These are phyloP conservation scores for Centropristis striata DNA, from an alignment of 2,113 vertebrate species.

Conservation along the genomic window DNA sequence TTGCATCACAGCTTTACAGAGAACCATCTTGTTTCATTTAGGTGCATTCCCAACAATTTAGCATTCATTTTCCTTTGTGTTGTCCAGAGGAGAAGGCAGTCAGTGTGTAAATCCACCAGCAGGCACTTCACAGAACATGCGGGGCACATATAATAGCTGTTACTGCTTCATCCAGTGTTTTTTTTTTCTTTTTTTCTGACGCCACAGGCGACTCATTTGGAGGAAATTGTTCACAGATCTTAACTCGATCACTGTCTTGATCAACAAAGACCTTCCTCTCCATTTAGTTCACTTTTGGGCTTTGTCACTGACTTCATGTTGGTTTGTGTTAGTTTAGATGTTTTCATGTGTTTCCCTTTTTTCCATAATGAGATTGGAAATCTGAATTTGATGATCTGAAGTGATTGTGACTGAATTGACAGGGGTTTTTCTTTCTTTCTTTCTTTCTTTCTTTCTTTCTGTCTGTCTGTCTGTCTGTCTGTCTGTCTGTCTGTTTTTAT, in stretches of 20 bases:
- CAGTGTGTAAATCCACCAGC: slow-evolving; percentile 56
- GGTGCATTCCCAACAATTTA: slow-evolving; percentile 42
- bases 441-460: no score
- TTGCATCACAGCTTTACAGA: slow-evolving; percentile 14
- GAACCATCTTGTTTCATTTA: slow-evolving; percentile 72
- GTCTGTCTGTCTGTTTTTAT: no score
- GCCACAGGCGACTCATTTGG: slow-evolving; percentile 66
- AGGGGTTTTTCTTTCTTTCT: no score
- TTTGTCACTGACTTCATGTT: slow-evolving; percentile 3
- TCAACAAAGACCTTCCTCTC: slow-evolving; percentile 38
- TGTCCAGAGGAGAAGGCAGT: slow-evolving; percentile 24
- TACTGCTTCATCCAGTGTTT: slow-evolving; percentile 24
- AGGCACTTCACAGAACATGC: slow-evolving; percentile 49
- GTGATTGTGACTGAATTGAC: no score
- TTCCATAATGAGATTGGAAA: neutral
- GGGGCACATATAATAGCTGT: slow-evolving; percentile 59
- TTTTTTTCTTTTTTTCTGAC: neutral
- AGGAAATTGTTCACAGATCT: slow-evolving; percentile 78
- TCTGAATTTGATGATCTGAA: neutral
- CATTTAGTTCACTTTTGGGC: slow-evolving; percentile 18
- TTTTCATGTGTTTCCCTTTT: neutral
- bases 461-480: no score
- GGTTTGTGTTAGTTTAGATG: neutral
- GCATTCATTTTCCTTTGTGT: slow-evolving; percentile 30
- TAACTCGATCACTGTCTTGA: slow-evolving; percentile 18